A percentile compares a stretch with the other conserved stretches of the same genome.
Conservation (phyloP, 2,888 invertebrate species). For the Drosophila meridiana region DNA sequence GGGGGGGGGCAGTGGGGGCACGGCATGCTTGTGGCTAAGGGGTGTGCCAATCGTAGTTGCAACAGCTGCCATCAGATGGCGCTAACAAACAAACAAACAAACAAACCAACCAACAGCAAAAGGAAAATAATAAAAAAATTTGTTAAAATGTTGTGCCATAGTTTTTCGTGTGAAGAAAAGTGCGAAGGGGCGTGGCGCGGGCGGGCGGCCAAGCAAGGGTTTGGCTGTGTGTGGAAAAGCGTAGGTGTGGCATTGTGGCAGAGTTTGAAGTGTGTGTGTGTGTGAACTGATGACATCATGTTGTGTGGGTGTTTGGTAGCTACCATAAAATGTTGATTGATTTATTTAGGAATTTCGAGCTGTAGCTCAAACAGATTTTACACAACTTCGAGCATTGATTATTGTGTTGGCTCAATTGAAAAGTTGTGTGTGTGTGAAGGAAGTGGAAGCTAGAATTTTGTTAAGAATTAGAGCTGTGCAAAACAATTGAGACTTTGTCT, state of each 20-base stretch:
- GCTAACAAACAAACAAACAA: slow-evolving; percentile 12
- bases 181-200: slow-evolving; percentile 2
- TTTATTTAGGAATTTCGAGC: slow-evolving; percentile 19
- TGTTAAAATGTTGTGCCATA: slow-evolving; percentile 30
- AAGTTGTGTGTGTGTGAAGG: neutral
- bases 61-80: slow-evolving; percentile 27
- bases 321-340: slow-evolving; percentile 26
- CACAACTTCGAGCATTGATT: slow-evolving; percentile 21
- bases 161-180: slow-evolving; percentile 25
- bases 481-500: neutral
- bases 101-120: neutral
- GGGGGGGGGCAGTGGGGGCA: neutral
- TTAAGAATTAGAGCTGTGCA: slow-evolving; percentile 1
- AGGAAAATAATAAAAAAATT: slow-evolving; percentile 28
- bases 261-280: slow-evolving; percentile 41
- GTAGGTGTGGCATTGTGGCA: slow-evolving; percentile 17
- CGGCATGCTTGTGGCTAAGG: slow-evolving; percentile 3
- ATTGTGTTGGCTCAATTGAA: slow-evolving; percentile 7
- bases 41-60: slow-evolving; percentile 26
- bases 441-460: neutral
- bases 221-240: neutral
- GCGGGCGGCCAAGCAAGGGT: neutral
- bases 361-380: slow-evolving; percentile 15
- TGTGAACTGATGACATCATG: slow-evolving; percentile 22
- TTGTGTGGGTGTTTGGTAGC: neutral